Evolutionary conservation across 2,113 vertebrate species (phyloP), one percentile per base, ranked within the genome.

Genomic region (Thomomys bottae): DNA sequence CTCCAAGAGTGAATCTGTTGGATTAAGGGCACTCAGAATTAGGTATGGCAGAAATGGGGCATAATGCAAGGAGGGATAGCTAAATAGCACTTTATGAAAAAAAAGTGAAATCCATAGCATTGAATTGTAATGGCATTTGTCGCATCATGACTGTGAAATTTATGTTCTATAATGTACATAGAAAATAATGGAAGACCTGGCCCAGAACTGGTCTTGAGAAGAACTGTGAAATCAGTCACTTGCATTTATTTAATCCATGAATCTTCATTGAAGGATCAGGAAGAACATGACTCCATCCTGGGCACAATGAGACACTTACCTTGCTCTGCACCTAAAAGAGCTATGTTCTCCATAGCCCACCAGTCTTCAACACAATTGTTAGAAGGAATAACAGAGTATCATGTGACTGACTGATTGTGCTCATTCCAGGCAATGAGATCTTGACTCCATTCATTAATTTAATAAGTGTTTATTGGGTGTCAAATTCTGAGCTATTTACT

Each of bases 391-490:
- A 49, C 76, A 86, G 72, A 42, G 9, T 42, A 63, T 68, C 49
- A 10, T 20, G 14, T 82, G 42, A 40, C 54, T 71, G 70, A 34
- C 42, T 76, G 70, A 85, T 21, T 76, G 34, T 72, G 24, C 72
- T 83, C 78, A 34, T 54, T 83, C 72, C 81, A 30, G 15, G 57
- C 59, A 88, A 81, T 0, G 68, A 61, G 34, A 66, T 82, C 61
- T 90, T n/a, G 30, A 88, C 59, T 94, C 73, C 11, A 9, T 70
- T 90, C 45, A 32, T 87, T 92, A 82, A 91, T 83, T 81, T 85
- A 76, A 18, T 66, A 87, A 71, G 54, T 95, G 71, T 92, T 93
- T 90, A 76, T 88, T 93, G 86, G n/a, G 90, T 93, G 34, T 76
- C 86, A 86, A 85, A 67, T 61, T 85, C 66, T 30, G 11, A 87